Evolutionary conservation across 2,888 invertebrate species (phyloP), one percentile per base, ranked within the genome.

Genomic region (Pseudococcus jackbeardsleyi): DNA sequence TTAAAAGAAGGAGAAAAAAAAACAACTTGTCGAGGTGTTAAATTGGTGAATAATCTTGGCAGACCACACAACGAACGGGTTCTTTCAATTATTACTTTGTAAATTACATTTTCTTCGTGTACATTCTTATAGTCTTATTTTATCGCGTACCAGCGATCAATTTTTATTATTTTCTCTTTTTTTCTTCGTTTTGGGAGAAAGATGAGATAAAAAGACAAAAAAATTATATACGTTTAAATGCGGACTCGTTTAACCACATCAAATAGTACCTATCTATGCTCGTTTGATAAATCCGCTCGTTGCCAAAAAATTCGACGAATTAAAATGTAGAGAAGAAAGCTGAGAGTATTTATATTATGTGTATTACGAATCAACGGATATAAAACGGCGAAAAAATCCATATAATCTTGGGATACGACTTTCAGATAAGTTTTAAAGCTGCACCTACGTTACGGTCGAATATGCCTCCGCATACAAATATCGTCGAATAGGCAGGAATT

Each of bases 51-150:
- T 85, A 85, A 77, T 77, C 77, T 77, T 33, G 39, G 42, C 77
- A 59, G 85, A 85, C 85, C 85, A 85, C 85, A 85, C 85, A 85
- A 59, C 85, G 85, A 85, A 85, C 64, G 64, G 59, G 59, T 85
- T 85, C 68, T 22, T 85, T 59, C 59, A 42, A 42, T 64, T 85
- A 85, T 85, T 77, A 59, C 85, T 85, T 85, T 85, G 85, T 85
- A 84, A 84, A 84, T 84, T 84, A 68, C 68, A 68, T 68, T 68
- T 68, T 68, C 68, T 26, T 26, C 68, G 2, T 68, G 68, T 68
- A 68, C 12, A 68, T 68, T 68, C 68, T 26, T 64, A 50, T 50
- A 50, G 68, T 11, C 15, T 68, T 22, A 15, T 68, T 68, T 68
- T 68, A 68, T 68, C 68, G 22, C 68, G 26, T 68, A 68, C n/a